Base-by-base conservation (phyloP, 2,797 vertebrate species). In the Bradypus variegatus region DNA sequence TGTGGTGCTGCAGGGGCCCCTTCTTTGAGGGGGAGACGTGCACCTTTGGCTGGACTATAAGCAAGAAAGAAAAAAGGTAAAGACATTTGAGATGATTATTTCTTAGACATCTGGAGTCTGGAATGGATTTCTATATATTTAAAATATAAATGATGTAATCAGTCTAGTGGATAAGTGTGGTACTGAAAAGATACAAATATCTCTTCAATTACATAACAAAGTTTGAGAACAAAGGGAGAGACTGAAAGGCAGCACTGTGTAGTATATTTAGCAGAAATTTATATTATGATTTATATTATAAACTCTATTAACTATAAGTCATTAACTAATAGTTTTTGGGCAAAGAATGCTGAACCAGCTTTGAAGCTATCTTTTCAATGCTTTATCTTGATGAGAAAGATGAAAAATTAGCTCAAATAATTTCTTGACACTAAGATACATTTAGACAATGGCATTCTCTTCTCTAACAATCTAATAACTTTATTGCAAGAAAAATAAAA, bases 1-100 rank as follows among this genome's bases (percentile, higher is more conserved):
- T 85, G n/a, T 76, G 75, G n/a, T 84, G 85, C 41, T 77, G 31
- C 31, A 45, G 81, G 2, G 25, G 4, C 4, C 87, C 81, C 16
- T 9, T 90, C 87, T 92, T 90, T 36, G 84, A 7, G 7, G 91
- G 88, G 53, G 67, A 86, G 65, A 95, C 38, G 2, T 81, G 93
- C 10, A 69, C 90, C 50, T 64, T 60, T 12, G 23, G 36, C 69
- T 89, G 55, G 72, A 90, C 85, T 93, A 36, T 48, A 77, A 67
- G 16, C 7, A 36, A 16, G 80, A 23, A 76, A 9, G 89, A 64
- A 73, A 88, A 45, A 11, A 31, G 65, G 23, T 27, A 72, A 65
- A 27, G 36, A 14, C 15, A 29, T 29, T 48, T 48, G 78, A 38
- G 65, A 64, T 50, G 15, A 18, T 79, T 86, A 58, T 85, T 89